Evolutionary conservation across 2,888 invertebrate genomes (phyloP).

Genomic region (Cerastis leucographa): DNA sequence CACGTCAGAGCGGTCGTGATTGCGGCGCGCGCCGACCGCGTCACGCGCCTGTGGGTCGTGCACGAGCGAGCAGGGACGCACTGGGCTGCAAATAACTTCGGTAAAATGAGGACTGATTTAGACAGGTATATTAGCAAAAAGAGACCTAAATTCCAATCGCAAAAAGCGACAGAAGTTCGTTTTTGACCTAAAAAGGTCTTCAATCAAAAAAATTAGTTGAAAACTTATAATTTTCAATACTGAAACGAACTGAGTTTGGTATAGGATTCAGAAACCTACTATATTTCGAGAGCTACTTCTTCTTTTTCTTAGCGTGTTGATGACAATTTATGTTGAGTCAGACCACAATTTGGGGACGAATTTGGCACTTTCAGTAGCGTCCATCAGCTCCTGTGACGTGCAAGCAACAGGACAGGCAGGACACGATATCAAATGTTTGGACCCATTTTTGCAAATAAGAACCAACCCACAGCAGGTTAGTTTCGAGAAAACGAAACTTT

Average conservation of each 20-base stretch:
- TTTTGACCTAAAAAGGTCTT: background rate
- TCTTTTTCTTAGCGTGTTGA: too few species aligned
- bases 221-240: background rate
- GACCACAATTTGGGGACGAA: too few species aligned
- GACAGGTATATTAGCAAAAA: slow-evolving; percentile 1
- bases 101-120: slow-evolving; percentile 18
- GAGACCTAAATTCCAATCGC: background rate
- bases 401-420: too few species aligned
- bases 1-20: slow-evolving; percentile 85
- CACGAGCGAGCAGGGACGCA: slow-evolving; percentile 83
- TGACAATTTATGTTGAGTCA: too few species aligned
- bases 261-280: background rate
- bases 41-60: slow-evolving; percentile 87
- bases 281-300: background rate
- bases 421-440: too few species aligned
- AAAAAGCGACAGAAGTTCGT: background rate
- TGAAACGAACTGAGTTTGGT: background rate
- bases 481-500: too few species aligned
- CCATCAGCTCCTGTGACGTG: too few species aligned
- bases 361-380: too few species aligned
- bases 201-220: background rate
- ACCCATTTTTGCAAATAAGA: too few species aligned
- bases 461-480: too few species aligned
- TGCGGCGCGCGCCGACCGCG: slow-evolving; percentile 87
- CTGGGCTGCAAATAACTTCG: slow-evolving; percentile 51